Conservation (phyloP, 2,888 invertebrate species). For the Epistrophe grossulariae region DNA sequence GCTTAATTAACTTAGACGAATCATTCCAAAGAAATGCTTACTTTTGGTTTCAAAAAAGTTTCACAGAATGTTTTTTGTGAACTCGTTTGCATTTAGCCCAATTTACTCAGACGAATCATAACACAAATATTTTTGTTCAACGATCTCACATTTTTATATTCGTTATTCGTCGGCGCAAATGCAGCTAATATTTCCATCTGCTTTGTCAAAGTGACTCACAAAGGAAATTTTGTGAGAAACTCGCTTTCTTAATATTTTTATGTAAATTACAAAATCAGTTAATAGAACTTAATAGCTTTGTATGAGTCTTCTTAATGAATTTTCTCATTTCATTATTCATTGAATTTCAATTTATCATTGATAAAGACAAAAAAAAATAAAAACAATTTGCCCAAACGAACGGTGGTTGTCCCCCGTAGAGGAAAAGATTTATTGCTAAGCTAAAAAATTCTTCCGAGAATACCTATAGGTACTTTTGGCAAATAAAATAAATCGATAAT, state of each 20-base stretch:
- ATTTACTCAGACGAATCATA: too few relatives aligned
- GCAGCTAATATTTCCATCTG: too few relatives aligned
- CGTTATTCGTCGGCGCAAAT: background rate
- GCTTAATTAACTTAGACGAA: too few relatives aligned
- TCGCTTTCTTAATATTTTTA: background rate
- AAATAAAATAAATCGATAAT: slow-evolving; percentile 6
- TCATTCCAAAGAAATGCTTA: too few relatives aligned
- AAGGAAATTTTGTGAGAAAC: background rate
- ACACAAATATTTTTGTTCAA: too few relatives aligned
- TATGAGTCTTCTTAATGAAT: too few relatives aligned
- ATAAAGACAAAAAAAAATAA: background rate
- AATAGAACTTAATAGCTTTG: too few relatives aligned
- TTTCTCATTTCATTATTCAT: background rate
- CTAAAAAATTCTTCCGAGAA: background rate
- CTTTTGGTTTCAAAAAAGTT: too few relatives aligned
- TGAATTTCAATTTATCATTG: background rate
- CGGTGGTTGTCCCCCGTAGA: background rate
- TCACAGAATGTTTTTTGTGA: too few relatives aligned
- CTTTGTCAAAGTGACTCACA: background rate
- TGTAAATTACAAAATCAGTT: too few relatives aligned
- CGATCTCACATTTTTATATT: too few relatives aligned
- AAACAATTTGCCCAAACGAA: background rate
- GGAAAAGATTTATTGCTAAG: slow-evolving; percentile 8
- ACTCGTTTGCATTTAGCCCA: too few relatives aligned
- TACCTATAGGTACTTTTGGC: background rate